Evolutionary conservation across 2,797 vertebrate genomes (phyloP).

Genomic region (Gymnocypris eckloni): DNA sequence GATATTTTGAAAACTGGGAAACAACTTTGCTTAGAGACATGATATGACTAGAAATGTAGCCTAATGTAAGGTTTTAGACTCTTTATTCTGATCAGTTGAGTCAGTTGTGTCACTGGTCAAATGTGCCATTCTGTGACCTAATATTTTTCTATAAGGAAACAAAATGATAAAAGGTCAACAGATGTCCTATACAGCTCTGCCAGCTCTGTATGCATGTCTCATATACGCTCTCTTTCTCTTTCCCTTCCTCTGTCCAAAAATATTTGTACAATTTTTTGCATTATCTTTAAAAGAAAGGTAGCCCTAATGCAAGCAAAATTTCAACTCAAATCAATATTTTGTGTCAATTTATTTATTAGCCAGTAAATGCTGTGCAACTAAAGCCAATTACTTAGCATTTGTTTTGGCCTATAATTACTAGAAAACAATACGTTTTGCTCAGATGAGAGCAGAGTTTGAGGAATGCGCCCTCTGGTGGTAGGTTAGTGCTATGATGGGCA

Average conservation of each 20-base stretch:
- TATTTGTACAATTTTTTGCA: not conserved
- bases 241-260: not conserved
- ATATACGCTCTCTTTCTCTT: not conserved
- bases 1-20: not conserved
- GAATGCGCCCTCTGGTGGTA: not conserved
- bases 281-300: not conserved
- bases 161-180: not conserved
- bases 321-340: not conserved
- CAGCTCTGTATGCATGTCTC: not conserved
- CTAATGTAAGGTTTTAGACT: too few relatives aligned
- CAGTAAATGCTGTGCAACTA: not conserved
- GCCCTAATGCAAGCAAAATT: not conserved
- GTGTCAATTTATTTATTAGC: not conserved
- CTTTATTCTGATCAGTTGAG: not conserved
- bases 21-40: not conserved
- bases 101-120: not conserved
- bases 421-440: not conserved
- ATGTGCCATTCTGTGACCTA: not conserved
- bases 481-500: not conserved
- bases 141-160: too few relatives aligned
- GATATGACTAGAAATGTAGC: not conserved
- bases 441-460: not conserved
- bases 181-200: not conserved
- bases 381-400: constrained; percentile 20
- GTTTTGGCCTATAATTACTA: not conserved